phyloP scores from a whole-genome alignment of 1,140 invertebrate species.

The Pseudomyrmex flavicornis region DNA sequence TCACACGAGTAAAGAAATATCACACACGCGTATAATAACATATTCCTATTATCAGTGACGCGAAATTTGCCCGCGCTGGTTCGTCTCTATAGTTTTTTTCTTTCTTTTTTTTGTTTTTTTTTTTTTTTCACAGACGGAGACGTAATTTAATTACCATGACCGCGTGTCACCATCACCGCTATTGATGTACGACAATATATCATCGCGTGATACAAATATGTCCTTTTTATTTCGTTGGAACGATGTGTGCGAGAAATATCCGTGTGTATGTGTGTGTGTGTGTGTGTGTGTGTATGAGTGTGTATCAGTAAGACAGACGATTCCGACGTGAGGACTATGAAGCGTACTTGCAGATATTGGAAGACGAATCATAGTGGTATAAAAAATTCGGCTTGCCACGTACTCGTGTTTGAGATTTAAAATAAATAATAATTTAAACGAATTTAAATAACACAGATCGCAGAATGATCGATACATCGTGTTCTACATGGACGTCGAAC shows the following conservation, averaged over 20 bases:
- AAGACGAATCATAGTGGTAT: constrained; percentile 68
- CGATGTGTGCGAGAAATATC: constrained; percentile 11
- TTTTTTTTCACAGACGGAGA: constrained; percentile 79
- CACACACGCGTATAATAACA: not conserved
- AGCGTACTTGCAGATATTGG: constrained; percentile 50
- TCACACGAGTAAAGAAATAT: constrained; percentile 11
- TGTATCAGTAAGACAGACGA: not conserved
- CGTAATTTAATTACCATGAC: constrained; percentile 65
- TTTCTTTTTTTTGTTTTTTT: too few relatives aligned
- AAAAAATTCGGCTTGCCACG: not conserved
- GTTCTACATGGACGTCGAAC: too few relatives aligned
- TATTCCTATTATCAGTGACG: not conserved
- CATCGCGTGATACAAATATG: not conserved
- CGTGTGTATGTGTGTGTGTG: not conserved
- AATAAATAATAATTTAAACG: not conserved
- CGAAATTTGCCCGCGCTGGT: constrained; percentile 70
- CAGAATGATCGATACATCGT: too few relatives aligned
- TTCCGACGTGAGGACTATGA: constrained; percentile 2
- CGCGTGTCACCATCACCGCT: constrained; percentile 72
- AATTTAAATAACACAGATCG: not conserved
- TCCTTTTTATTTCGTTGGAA: constrained; percentile 45
- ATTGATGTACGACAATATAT: constrained; percentile 30
- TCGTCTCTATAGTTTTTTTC: constrained; percentile 42
- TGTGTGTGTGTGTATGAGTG: not conserved
- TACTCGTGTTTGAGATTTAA: not conserved